phyloP scores from a whole-genome alignment of 2,113 vertebrate species.

The Piaya cayana region DNA sequence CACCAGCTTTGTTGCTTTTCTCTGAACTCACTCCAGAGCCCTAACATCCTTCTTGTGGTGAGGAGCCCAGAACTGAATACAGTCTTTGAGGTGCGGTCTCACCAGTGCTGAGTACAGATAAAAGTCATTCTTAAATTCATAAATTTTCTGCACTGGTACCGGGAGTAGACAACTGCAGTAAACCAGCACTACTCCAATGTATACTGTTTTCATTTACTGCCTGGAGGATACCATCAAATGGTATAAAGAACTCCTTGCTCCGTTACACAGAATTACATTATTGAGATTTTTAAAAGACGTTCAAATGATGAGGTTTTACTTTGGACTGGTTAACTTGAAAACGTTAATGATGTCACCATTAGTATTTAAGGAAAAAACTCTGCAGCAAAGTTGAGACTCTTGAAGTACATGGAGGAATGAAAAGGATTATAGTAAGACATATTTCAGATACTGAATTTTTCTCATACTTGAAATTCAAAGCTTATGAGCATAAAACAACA shows the following conservation, averaged over 20 bases:
- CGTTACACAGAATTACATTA: background rate
- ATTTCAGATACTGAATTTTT: background rate
- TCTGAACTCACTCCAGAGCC: no score
- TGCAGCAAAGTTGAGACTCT: background rate
- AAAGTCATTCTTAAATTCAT: background rate
- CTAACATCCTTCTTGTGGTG: no score
- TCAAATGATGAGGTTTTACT: background rate
- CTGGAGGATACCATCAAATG: background rate
- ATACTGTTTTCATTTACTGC: background rate
- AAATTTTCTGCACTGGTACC: background rate
- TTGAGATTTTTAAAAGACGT: background rate
- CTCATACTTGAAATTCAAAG: background rate
- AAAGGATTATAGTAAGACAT: background rate
- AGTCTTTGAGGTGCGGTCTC: no score
- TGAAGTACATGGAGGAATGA: background rate
- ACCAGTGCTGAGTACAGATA: no score
- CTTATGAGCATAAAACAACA: background rate
- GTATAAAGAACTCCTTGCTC: background rate
- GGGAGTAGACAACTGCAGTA: background rate
- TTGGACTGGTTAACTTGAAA: constrained; percentile 6
- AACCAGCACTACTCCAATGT: background rate
- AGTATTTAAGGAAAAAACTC: background rate
- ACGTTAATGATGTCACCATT: background rate
- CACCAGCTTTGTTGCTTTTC: no score
- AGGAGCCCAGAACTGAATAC: no score